Evolutionary conservation across 2,888 invertebrate genomes (phyloP), one percentile per base, ranked within the genome.

Genomic region (Drosophila lutescens): DNA sequence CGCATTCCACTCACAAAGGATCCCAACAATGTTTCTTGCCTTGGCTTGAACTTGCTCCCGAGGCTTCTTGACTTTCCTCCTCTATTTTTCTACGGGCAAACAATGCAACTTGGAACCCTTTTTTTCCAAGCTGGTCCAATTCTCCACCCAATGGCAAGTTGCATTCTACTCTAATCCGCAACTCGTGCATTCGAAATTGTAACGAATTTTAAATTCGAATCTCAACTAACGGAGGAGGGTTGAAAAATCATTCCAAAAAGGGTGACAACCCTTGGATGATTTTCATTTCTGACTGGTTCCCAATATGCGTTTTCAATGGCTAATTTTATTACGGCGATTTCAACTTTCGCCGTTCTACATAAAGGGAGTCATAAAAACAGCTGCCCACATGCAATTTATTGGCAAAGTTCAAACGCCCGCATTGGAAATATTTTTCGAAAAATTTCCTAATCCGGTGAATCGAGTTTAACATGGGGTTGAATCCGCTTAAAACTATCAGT

Each of bases 1-100:
- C 74, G 69, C 60, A 72, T 63, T 71, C 47, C 67, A 36, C n/a
- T 38, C 32, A 66, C 66, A 66, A 66, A 15, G 67, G 67, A 67
- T 66, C 40, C 4, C 32, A 62, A 47, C 36, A 44, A 15, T 61
- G 34, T 17, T 56, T 32, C 43, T 46, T 47, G 20, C 13, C 30
- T 43, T 50, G 68, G 23, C 2, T 41, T 55, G 51, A 59, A 78
- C 75, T 67, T 69, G 70, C 61, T 74, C 65, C 80, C 59, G 77
- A 79, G 81, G 82, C 83, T 87, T 83, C 88, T 87, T 83, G 88
- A 87, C 88, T 87, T 83, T 57, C 15, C 36, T 38, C n/a, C 46
- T 23, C 8, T 44, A 6, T 56, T 36, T 26, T 8, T 20, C 38
- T n/a, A n/a, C 20, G 34, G 20, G 57, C 49, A 72, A 78, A 81